Conservation (phyloP, 2,888 invertebrate species). For the Melieria omissa region DNA sequence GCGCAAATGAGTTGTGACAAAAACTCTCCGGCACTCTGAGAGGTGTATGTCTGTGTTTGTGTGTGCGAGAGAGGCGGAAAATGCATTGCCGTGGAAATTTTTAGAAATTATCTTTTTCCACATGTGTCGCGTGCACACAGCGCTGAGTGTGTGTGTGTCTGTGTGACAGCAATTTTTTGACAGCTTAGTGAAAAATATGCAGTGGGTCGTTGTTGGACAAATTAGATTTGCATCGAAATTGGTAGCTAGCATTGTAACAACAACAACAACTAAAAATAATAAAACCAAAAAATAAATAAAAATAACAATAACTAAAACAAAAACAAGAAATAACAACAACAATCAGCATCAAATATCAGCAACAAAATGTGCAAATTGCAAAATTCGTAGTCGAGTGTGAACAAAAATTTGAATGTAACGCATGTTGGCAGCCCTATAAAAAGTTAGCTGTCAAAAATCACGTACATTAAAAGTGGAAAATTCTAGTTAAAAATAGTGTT, state of each 20-base stretch:
- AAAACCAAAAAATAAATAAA: neutral
- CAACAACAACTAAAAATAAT: neutral
- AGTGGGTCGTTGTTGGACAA: constrained; percentile 19
- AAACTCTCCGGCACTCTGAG: neutral
- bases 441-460: too few species aligned
- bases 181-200: constrained; percentile 18
- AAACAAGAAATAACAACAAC: too few species aligned
- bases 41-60: neutral
- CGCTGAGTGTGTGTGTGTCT: neutral
- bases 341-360: too few species aligned
- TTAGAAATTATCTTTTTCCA: neutral
- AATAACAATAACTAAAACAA: too few species aligned
- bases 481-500: too few species aligned
- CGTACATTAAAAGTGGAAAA: too few species aligned
- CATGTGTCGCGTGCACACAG: neutral
- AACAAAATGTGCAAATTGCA: too few species aligned
- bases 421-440: too few species aligned
- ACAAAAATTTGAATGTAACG: too few species aligned
- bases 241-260: constrained; percentile 14
- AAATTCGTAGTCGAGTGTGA: too few species aligned
- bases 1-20: constrained; percentile 14
- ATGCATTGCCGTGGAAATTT: neutral
- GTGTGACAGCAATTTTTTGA: constrained; percentile 25
- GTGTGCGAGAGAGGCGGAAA: neutral
- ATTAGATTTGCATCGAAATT: constrained; percentile 28